Evolutionary conservation across 2,888 invertebrate species (phyloP), one percentile per base, ranked within the genome.

Genomic region (Meta bourneti): DNA sequence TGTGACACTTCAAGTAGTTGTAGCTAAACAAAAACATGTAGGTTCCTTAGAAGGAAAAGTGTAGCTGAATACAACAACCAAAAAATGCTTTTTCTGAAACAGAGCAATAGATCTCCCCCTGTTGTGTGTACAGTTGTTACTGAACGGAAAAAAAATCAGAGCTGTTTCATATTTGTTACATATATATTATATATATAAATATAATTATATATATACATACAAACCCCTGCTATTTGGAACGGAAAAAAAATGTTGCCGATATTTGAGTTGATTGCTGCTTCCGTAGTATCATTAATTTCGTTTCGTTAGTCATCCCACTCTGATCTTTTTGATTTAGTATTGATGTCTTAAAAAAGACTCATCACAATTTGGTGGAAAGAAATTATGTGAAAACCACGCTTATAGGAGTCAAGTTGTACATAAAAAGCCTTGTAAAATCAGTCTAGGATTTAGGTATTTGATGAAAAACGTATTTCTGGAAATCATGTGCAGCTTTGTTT

Each of bases 131-230:
- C 92, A 92, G 92, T 92, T 92, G 92, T 92, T 92, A 92, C 34
- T 82, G 71, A 84, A 75, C 74, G 34, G 71, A 69, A 71, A 71
- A 87, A 83, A 90, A 89, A 79, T 49, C 78, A 87, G 86, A 89
- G 89, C 89, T 92, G 92, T 92, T 92, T 89, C 92, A 92, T 89
- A 92, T 86, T 92, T 92, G 92, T 92, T 92, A 92, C 89, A 90
- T 69, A 85, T 80, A 92, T 92, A 89, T 91, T 61, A 91, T 83
- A 91, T 88, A 88, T 90, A 80, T 79, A 90, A 79, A 90, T 90
- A 84, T 77, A 79, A 85, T 85, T 90, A 90, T 85, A 90, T 89
- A 84, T 90, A 90, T 90, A 79, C 71, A 84, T 83, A 89, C 82
- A 89, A 61, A 54, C 83, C 83, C 81, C 75, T 85, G 89, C 83